These are phyloP conservation scores for Hyaena hyaena DNA, from an alignment of 2,113 vertebrate species.

Conservation along the genomic window DNA sequence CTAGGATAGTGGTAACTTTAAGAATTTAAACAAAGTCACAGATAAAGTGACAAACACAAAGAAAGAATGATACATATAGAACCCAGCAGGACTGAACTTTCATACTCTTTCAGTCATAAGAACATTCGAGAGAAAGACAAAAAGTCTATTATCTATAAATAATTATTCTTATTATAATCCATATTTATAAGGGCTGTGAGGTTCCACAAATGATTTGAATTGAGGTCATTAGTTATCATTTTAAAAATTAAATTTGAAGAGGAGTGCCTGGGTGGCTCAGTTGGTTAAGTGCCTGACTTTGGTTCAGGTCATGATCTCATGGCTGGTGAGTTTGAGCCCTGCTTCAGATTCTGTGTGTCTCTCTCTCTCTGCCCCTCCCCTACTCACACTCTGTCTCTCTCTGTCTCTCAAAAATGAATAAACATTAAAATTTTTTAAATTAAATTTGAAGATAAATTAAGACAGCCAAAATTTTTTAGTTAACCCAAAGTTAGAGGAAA, in stretches of 20 bases:
- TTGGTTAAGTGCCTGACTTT: too few species aligned
- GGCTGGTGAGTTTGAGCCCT: too few species aligned
- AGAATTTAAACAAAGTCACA: not conserved
- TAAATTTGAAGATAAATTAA: slow-evolving; percentile 39
- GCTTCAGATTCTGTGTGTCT: too few species aligned
- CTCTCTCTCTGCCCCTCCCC: too few species aligned
- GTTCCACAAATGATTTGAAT: slow-evolving; percentile 39
- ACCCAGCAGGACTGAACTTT: not conserved
- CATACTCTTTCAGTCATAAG: not conserved
- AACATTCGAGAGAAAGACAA: slow-evolving; percentile 27
- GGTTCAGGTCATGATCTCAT: too few species aligned
- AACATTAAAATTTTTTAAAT: not conserved
- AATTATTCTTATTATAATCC: slow-evolving; percentile 42
- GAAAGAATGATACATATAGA: not conserved
- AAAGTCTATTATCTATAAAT: slow-evolving; percentile 21
- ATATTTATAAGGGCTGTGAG: slow-evolving; percentile 32
- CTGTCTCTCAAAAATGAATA: too few species aligned
- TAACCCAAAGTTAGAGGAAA: slow-evolving; percentile 36
- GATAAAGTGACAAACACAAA: not conserved
- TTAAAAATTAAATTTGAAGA: too few species aligned
- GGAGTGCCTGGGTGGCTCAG: too few species aligned
- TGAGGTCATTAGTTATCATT: slow-evolving; percentile 4
- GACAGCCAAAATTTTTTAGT: not conserved
- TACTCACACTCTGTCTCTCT: too few species aligned
- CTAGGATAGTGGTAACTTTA: not conserved